These are phyloP conservation scores for Drosophila lutescens DNA, from an alignment of 2,888 invertebrate genomes.

Conservation along the genomic window DNA sequence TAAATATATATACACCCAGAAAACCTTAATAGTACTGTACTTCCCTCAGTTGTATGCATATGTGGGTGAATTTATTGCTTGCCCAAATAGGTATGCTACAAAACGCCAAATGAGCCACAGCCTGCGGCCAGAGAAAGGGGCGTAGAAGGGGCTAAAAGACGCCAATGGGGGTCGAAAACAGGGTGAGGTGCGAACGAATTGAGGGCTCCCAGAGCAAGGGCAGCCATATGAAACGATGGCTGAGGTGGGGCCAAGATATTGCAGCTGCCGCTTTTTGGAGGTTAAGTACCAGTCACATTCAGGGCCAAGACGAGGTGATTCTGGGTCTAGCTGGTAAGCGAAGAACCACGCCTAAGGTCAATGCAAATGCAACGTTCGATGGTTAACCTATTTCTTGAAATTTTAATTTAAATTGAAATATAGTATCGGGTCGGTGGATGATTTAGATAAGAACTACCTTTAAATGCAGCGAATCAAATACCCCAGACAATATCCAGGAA, in stretches of 20 bases:
- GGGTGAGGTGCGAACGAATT: slow-evolving; percentile 2
- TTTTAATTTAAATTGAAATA: too few species aligned
- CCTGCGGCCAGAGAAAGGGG: slow-evolving; percentile 4
- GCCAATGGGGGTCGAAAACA: too few species aligned
- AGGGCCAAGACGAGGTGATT: background rate
- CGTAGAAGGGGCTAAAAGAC: background rate
- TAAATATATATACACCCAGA: background rate
- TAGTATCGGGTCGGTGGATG: too few species aligned
- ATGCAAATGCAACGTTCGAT: background rate
- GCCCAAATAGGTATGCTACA: slow-evolving; percentile 11
- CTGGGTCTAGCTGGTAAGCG: background rate
- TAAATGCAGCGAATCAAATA: too few species aligned
- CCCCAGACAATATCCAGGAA: background rate
- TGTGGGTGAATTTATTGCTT: slow-evolving; percentile 2
- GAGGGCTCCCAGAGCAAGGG: slow-evolving; percentile 3
- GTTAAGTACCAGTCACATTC: slow-evolving; percentile 1
- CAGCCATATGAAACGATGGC: background rate
- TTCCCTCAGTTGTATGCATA: background rate
- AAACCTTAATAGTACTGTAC: background rate
- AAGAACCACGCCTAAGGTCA: background rate
- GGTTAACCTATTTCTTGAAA: background rate
- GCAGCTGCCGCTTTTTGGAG: slow-evolving; percentile 1
- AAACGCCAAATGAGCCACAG: slow-evolving; percentile 8
- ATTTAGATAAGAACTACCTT: too few species aligned
- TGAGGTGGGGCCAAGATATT: background rate